Evolutionary conservation across 2,113 vertebrate genomes (phyloP), one percentile per base, ranked within the genome.

Genomic region (Datnioides undecimradiatus): DNA sequence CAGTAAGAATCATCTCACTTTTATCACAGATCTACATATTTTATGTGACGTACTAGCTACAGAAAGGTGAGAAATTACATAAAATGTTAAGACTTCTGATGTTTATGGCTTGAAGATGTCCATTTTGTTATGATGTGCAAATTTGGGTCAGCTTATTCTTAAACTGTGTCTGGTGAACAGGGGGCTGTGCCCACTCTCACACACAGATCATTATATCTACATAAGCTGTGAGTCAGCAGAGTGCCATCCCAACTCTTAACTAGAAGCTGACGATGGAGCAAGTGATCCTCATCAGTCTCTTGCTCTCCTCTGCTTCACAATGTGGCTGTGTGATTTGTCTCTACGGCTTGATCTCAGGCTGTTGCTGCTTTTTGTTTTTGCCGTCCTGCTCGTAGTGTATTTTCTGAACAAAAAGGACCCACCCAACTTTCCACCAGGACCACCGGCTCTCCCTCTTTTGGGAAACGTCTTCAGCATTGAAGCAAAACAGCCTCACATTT

Each of bases 391-490:
- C 0, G 2, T 95, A 0, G 55, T 85, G 0, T 88, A 88, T 84
- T 93, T 90, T 70, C 16, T 94, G 27, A 93, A 74, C 67, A 80
- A 63, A 58, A 93, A 90, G 69, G 93, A 84, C 13, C 95, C 93
- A 0, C 92, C 90, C 5, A 71, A 93, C 62, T 97, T 90, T 34
- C 96, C 96, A 0, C 96, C 96, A 0, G 92, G 93, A 1, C 96
- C 96, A 0, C 60, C 87, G 5, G 1, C 79, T 10, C 38, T 97
- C 2, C 96, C 96, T 6, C 29, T 97, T 6, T 0, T 97, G 1
- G 96, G 96, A 29, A 95, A 95, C n/a, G 0, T 96, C 0, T 80
- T 95, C 21, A 59, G 70, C 70, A 86, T 94, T 14, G 92, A 93
- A 78, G 36, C 81, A 8, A 92, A 91, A 66, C 87, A 94, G 68